Base-by-base conservation (phyloP, 2,797 vertebrate species). In the Iguana delicatissima region DNA sequence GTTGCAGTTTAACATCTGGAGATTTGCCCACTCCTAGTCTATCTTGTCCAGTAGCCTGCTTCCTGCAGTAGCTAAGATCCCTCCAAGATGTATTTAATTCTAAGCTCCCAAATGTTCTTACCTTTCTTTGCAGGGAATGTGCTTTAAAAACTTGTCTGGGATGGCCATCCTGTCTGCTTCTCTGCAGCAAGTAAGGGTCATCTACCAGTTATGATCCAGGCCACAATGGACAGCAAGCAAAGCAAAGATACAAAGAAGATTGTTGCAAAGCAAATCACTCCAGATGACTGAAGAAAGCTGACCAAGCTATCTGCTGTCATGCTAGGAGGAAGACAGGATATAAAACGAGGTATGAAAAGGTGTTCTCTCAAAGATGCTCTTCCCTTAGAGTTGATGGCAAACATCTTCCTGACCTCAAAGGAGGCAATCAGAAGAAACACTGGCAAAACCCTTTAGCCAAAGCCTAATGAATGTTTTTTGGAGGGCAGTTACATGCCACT, bases 401-500 rank as follows among this genome's bases (percentile, higher is more conserved):
- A n/a, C 20, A 20, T 62, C 55, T 86, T 86, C 55, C 62, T 88
- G 64, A 57, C 16, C 14, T 24, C 73, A 79, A 57, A 67, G 24
- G 72, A 88, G 6, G 35, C 1, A 88, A n/a, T 88, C 64, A 72
- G 24, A 76, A 88, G 35, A 86, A 88, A 62, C 59, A 26, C 80
- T 29, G 24, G 9, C 29, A 87, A 79, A 79, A 64, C 29, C 2
- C 57, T 77, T 62, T 76, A 85, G 29, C n/a, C 35, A 64, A 64
- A 80, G 3, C 32, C 6, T 69, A 69, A 80, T 32, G 5, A 64
- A 64, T 26, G 59, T 52, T 52, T 52, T 7, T 55, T 26, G 22
- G 62, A 55, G 32, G 46, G 16, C 46, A 81, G 35, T 18, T 18
- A 35, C 26, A 73, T 59, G 57, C 35, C 29, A 62, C 35, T 24